These are phyloP conservation scores for Bombus sylvicola DNA, from an alignment of 1,140 invertebrate genomes.

Conservation along the genomic window DNA sequence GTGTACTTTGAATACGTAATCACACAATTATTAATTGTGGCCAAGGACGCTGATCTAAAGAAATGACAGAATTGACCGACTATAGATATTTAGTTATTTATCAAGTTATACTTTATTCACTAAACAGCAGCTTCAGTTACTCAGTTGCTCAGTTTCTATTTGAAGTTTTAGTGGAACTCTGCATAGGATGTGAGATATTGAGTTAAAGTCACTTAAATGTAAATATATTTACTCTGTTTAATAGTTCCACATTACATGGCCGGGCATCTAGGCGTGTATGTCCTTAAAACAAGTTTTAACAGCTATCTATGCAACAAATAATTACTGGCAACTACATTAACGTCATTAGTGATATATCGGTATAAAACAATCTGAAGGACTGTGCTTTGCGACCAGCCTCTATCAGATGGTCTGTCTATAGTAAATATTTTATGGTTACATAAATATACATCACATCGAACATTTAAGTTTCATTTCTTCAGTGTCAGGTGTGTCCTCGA, in stretches of 20 bases:
- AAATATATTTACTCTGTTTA: conserved; percentile 14
- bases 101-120: not conserved
- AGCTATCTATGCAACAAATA: not conserved
- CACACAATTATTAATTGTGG: no score
- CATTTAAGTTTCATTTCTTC: not conserved
- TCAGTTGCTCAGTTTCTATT: not conserved
- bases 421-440: not conserved
- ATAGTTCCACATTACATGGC: conserved; percentile 1
- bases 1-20: no score
- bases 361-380: not conserved
- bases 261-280: not conserved
- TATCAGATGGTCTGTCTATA: not conserved
- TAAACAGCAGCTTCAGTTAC: conserved; percentile 2
- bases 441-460: not conserved
- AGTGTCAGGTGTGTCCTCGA: no score
- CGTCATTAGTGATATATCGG: not conserved
- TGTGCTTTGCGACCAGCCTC: not conserved
- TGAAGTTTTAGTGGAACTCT: not conserved
- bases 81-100: not conserved
- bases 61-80: not conserved
- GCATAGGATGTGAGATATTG: not conserved
- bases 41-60: no score
- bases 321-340: not conserved
- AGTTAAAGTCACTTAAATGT: conserved; percentile 21
- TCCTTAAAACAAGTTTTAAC: not conserved